These are phyloP conservation scores for Allacma fusca DNA, from an alignment of 2,888 invertebrate genomes.

Conservation along the genomic window DNA sequence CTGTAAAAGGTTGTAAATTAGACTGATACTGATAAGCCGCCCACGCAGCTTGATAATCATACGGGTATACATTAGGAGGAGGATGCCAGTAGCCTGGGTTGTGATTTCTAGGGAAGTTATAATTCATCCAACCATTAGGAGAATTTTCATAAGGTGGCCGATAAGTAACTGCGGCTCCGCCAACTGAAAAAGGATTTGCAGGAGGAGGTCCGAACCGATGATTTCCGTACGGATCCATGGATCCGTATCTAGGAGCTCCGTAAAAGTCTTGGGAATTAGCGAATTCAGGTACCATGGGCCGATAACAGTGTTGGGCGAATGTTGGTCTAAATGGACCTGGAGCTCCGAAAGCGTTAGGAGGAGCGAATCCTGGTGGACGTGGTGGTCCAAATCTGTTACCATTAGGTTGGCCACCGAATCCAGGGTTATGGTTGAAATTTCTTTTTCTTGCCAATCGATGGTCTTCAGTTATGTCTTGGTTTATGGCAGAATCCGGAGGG, in stretches of 20 bases:
- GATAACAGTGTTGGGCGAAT: not conserved
- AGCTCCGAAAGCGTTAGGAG: not conserved
- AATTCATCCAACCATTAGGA: not conserved
- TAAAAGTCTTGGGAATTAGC: not conserved
- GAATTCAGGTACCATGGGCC: not conserved
- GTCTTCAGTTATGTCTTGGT: not conserved
- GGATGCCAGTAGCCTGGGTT: conserved; percentile 12
- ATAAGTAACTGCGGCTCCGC: not conserved
- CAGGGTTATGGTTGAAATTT: not conserved
- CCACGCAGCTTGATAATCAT: conserved; percentile 16
- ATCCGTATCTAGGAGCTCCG: not conserved
- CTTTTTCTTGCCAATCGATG: conserved; percentile 16
- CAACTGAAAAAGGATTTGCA: not conserved
- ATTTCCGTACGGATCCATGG: not conserved
- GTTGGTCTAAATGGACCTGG: not conserved
- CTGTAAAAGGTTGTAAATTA: conserved; percentile 1
- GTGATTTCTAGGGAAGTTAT: not conserved
- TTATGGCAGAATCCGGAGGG: not conserved
- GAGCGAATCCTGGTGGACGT: not conserved
- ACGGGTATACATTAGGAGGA: not conserved
- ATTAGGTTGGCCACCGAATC: not conserved
- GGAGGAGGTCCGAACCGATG: not conserved
- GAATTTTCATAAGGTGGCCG: not conserved
- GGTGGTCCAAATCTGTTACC: not conserved
- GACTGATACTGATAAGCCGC: not conserved